Evolutionary conservation across 1,140 invertebrate genomes (phyloP).

Genomic region (Marisa cornuarietis): DNA sequence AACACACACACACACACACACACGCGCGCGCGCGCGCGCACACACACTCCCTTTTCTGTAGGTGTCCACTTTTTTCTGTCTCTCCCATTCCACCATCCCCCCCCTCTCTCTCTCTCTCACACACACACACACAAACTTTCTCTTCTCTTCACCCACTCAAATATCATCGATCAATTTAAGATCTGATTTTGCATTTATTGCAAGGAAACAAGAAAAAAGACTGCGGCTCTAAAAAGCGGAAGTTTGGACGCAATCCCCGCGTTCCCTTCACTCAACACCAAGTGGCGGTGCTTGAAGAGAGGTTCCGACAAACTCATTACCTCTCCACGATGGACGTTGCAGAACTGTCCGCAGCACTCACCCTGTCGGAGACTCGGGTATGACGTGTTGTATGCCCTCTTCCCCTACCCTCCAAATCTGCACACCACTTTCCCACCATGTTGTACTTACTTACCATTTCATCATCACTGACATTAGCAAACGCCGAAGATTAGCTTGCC

Average conservation of each 20-base stretch:
- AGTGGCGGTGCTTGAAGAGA: constrained; percentile 71
- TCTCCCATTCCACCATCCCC: not conserved
- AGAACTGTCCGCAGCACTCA: constrained; percentile 70
- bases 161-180: too few relatives aligned
- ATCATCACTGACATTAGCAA: too few relatives aligned
- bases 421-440: too few relatives aligned
- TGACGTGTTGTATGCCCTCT: constrained; percentile 32
- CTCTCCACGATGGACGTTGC: constrained; percentile 72
- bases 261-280: constrained; percentile 75
- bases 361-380: constrained; percentile 74
- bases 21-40: too few relatives aligned
- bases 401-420: too few relatives aligned
- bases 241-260: constrained; percentile 71
- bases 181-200: too few relatives aligned
- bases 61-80: not conserved
- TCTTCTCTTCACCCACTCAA: not conserved
- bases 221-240: constrained; percentile 64
- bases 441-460: too few relatives aligned
- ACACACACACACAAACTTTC: too few relatives aligned
- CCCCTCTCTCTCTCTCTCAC: too few relatives aligned
- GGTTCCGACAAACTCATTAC: constrained; percentile 72
- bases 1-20: too few relatives aligned
- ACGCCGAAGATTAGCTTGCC: too few relatives aligned
- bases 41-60: too few relatives aligned
- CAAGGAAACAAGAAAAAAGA: constrained; percentile 50